Evolutionary conservation across 2,888 invertebrate genomes (phyloP), one percentile per base, ranked within the genome.

Genomic region (Lasioglossum lativentre): DNA sequence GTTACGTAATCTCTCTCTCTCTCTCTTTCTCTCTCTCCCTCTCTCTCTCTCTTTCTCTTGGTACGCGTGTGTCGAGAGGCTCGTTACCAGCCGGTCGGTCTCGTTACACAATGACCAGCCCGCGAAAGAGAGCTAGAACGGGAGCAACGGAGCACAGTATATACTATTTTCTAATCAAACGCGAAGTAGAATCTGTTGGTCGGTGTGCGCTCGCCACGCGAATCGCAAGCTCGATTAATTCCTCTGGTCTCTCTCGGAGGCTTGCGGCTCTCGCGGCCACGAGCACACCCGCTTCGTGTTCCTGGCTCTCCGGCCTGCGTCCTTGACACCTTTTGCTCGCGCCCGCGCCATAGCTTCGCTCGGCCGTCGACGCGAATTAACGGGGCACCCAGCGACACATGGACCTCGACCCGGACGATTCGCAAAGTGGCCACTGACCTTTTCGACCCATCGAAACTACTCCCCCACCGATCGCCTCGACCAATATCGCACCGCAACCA

Each of bases 321-420:
- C 94, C 94, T 94, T 94, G 93, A 94, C 93, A 94, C 89, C 92
- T 92, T 93, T 93, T 86, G 70, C 89, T 83, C 77, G 59, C 80
- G 74, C 77, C 80, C 75, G 80, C 66, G 66, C 66, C 66, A 38
- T 45, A 52, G 63, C 8, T 38, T n/a, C 38, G 6, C 80, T 66
- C 77, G 74, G 30, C 73, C 75, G 78, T 73, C 83, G 82, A 75
- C 82, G 63, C 79, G 85, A 86, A 86, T 86, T 80, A 80, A 84
- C 79, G 77, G 81, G 82, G 56, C 82, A n/a, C 74, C 42, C 75
- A 16, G n/a, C 85, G 63, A 68, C 71, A 52, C 73, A 59, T 74
- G 85, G 78, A 83, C 86, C 87, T 85, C 90, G 89, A 83, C 89
- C 77, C 82, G 82, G 47, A 16, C 77, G 82, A 85, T 88, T 86